phyloP scores from a whole-genome alignment of 2,888 invertebrate species.

The Crepidodera aurea region DNA sequence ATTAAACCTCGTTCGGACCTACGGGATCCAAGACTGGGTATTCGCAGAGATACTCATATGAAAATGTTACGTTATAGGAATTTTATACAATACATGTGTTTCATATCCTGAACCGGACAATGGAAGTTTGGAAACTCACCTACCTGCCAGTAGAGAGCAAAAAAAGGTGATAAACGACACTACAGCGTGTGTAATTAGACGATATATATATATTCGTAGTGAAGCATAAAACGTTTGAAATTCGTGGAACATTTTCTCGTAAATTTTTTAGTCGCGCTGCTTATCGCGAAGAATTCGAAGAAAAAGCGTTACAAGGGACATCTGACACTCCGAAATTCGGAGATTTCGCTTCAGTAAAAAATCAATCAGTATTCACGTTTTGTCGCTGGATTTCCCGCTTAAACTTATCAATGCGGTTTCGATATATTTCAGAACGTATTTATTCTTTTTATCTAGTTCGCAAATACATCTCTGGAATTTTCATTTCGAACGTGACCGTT shows the following conservation, averaged over 20 bases:
- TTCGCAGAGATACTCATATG: too few species aligned
- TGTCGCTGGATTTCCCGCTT: slow-evolving; percentile 12
- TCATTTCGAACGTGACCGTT: slow-evolving; percentile 16
- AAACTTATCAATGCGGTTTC: slow-evolving; percentile 18
- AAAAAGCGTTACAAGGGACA: slow-evolving; percentile 13
- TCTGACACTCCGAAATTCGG: slow-evolving; percentile 11
- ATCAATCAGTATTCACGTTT: slow-evolving; percentile 18
- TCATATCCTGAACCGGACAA: too few species aligned
- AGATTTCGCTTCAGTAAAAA: slow-evolving; percentile 15
- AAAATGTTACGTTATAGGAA: too few species aligned
- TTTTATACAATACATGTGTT: too few species aligned
- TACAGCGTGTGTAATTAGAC: too few species aligned
- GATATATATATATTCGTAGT: background rate
- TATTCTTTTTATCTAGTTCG: slow-evolving; percentile 16
- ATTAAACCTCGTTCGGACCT: too few species aligned
- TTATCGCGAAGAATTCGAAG: slow-evolving; percentile 6
- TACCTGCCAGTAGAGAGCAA: too few species aligned
- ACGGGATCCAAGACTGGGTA: too few species aligned
- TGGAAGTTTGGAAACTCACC: too few species aligned
- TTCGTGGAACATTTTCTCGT: slow-evolving; percentile 10
- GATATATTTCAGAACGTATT: slow-evolving; percentile 18
- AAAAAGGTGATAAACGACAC: too few species aligned
- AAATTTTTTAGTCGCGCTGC: slow-evolving; percentile 12
- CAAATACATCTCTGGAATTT: slow-evolving; percentile 18
- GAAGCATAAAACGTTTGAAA: slow-evolving; percentile 2